These are phyloP conservation scores for Paraescarpia echinospica DNA, from an alignment of 1,140 invertebrate species.

Conservation along the genomic window DNA sequence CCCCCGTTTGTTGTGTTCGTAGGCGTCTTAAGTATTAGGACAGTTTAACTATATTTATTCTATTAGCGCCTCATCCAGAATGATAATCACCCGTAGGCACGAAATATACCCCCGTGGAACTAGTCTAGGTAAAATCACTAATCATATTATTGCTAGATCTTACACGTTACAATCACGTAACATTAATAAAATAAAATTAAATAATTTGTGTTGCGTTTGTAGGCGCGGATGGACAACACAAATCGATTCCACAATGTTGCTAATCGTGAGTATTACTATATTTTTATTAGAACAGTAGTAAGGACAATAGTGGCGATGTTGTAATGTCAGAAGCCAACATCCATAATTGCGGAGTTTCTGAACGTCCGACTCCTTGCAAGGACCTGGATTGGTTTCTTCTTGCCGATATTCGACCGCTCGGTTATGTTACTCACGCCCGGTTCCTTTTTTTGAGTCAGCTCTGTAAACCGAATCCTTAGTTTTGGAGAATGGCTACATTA, in stretches of 20 bases:
- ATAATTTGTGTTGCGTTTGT: neutral
- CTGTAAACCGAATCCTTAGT: no score
- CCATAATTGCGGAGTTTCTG: neutral
- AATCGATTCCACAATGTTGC: neutral
- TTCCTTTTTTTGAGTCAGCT: no score
- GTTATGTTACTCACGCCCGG: no score
- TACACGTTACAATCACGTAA: neutral
- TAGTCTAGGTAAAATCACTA: no score
- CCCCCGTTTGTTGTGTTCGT: no score
- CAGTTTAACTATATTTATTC: no score
- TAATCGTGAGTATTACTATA: neutral
- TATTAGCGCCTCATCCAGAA: no score
- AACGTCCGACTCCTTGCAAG: neutral
- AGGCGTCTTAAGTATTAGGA: no score
- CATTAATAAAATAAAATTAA: neutral
- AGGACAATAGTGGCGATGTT: neutral
- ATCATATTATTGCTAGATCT: neutral
- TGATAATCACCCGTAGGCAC: no score
- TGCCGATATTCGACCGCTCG: neutral
- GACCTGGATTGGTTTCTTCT: neutral
- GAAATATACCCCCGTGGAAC: no score
- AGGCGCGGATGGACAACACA: neutral
- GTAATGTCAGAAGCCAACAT: neutral
- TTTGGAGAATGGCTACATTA: no score
- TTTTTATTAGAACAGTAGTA: neutral